Conservation (phyloP, 2,797 vertebrate species). For the Sebastes jordani region DNA sequence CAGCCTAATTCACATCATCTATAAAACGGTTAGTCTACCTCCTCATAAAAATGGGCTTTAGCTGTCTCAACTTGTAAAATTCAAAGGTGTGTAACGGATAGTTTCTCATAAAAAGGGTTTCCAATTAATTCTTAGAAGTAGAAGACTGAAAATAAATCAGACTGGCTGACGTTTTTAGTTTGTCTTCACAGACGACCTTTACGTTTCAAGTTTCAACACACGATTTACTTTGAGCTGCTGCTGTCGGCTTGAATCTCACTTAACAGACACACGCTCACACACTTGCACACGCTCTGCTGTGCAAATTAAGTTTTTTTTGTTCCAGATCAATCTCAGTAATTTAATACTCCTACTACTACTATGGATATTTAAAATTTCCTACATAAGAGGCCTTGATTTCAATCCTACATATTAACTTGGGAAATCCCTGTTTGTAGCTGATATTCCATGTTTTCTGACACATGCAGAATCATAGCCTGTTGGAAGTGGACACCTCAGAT, state of each 20-base stretch:
- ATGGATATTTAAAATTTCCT: background rate
- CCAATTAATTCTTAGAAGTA: constrained; percentile 35
- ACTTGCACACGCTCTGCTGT: background rate
- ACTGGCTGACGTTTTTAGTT: constrained; percentile 25
- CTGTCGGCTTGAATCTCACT: background rate
- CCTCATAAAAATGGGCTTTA: constrained; percentile 24
- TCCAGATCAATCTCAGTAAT: background rate
- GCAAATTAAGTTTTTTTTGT: background rate
- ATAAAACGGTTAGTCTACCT: constrained; percentile 22
- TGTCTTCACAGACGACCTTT: background rate
- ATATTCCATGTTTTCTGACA: background rate
- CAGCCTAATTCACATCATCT: constrained; percentile 19
- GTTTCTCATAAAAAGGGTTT: constrained; percentile 32
- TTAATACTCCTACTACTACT: background rate
- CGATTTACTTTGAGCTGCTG: constrained; percentile 7
- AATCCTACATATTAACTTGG: background rate
- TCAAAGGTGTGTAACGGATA: constrained; percentile 18
- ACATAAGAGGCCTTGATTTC: background rate
- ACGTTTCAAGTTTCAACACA: constrained; percentile 6
- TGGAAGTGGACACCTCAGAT: background rate
- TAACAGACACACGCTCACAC: background rate
- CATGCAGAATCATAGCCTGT: background rate
- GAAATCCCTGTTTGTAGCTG: background rate
- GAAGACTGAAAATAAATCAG: constrained; percentile 39
- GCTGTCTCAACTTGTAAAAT: constrained; percentile 35